Evolutionary conservation across 1,140 invertebrate species (phyloP), one percentile per base, ranked within the genome.

Genomic region (Fopius arisanus): DNA sequence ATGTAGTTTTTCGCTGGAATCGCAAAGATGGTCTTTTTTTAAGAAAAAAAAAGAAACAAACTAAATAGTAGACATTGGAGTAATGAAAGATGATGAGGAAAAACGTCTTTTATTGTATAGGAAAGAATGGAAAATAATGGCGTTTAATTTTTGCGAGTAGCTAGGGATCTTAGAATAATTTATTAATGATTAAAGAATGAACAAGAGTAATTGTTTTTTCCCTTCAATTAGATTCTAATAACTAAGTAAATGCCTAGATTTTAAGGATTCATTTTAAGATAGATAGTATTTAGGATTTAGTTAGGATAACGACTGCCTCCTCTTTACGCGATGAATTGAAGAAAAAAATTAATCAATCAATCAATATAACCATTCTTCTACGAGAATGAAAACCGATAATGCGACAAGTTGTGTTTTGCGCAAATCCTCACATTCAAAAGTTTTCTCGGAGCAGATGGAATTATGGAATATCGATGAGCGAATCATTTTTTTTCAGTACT

Each of bases 251-350:
- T 37, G n/a, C 16, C 43, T 12, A 67, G 67, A 83, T 76, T 79
- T 79, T 74, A 79, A 78, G 75, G 77, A 86, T 71, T 68, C 66
- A 26, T 10, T 28, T 63, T 73, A 65, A 72, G 59, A 51, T 67
- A 72, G 31, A 69, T 69, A 66, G 62, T 40, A 63, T 67, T 70
- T 82, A 82, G 80, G 33, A 67, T 62, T 68, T 82, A 84, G 80
- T 80, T 84, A 87, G 83, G 77, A 76, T 78, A 80, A 78, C 70
- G 79, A 78, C 76, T 80, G 80, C 78, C 75, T 73, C 78, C 75
- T 73, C 68, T 31, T 59, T 67, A 67, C 41, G 51, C 29, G 10
- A 5, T 21, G 19, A 3, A 51, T 33, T 65, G 16, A 48, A 19
- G 10, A 65, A 65, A 31, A 63, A 63, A 28, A 63, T 23, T 5